Percentiles rank a stretch among this genome's conserved stretches.
Conservation (phyloP, 2,888 invertebrate species). For the Mythimna impura region DNA sequence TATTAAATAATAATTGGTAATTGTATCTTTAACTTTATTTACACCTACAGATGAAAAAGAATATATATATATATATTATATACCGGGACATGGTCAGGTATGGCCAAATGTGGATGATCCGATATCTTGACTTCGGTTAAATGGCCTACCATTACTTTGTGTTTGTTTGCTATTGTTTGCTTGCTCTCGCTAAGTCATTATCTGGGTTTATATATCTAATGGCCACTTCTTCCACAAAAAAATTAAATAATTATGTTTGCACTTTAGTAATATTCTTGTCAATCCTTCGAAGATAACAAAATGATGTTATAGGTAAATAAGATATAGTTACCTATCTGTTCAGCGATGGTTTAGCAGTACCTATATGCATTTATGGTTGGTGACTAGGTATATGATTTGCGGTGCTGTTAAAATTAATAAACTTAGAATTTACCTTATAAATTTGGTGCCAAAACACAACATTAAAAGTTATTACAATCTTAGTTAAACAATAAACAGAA, state of each 20-base stretch:
- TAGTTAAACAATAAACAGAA: neutral
- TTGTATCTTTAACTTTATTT: no score
- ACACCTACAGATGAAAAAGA: no score
- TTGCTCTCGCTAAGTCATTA: neutral
- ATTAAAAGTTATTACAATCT: neutral
- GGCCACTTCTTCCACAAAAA: neutral
- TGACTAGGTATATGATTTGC: neutral
- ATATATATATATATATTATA: no score
- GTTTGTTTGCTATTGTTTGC: neutral
- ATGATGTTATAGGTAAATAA: neutral
- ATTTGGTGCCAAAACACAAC: neutral
- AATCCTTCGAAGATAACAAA: neutral
- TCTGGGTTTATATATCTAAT: neutral
- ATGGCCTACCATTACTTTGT: neutral
- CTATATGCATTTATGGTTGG: neutral
- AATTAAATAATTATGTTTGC: no score
- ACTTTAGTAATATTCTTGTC: neutral
- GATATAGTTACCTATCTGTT: no score
- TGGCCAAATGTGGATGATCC: neutral
- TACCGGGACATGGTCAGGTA: neutral
- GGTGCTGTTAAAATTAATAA: neutral
- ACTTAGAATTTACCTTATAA: neutral
- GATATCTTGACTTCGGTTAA: neutral
- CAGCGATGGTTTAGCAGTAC: no score
- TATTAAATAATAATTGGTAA: no score